Evolutionary conservation across 2,113 vertebrate genomes (phyloP), one percentile per base, ranked within the genome.

Genomic region (Bubo blakistoni): DNA sequence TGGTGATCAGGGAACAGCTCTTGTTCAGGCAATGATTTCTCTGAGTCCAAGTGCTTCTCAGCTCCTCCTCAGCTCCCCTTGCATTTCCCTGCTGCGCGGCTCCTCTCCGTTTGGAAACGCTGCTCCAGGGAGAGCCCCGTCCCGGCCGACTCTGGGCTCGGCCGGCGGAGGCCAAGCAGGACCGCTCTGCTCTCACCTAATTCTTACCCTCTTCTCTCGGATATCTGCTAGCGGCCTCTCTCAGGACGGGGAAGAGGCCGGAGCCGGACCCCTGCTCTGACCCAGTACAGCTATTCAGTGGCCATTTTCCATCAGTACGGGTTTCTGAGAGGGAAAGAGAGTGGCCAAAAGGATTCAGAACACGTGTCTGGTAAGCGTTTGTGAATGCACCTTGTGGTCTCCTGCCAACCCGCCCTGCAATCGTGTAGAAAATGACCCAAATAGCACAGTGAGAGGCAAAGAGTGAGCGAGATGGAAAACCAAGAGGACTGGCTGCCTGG

Each of bases 131-230:
- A n/a, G 21, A 40, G 70, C 61, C 44, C 44, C 79, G 38, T 57
- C 46, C 51, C 51, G 59, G 11, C 19, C 2, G 1, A 20, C 36
- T 73, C 59, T 42, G 66, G 57, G 27, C 46, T 62, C 57, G 36
- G 46, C 34, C 2, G 6, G 11, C 13, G 36, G n/a, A 88, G 29
- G 63, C 58, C 73, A 72, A 76, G n/a, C 0, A 2, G 49, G 6
- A 72, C 10, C 0, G 1, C 30, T 66, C 34, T 0, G 4, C 27
- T 80, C n/a, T 51, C 30, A 2, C 49, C 54, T 58, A 3, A 34
- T 55, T 44, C 34, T 22, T 16, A 30, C 14, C 5, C 5, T 24
- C 40, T 40, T 55, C n/a, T 67, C 22, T 67, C 1, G 1, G 38
- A 3, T 12, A 69, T 22, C 9, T 1, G 2, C 34, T 16, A 32